Conservation (phyloP, 2,113 vertebrate genomes). For the Arothron firmamentum region DNA sequence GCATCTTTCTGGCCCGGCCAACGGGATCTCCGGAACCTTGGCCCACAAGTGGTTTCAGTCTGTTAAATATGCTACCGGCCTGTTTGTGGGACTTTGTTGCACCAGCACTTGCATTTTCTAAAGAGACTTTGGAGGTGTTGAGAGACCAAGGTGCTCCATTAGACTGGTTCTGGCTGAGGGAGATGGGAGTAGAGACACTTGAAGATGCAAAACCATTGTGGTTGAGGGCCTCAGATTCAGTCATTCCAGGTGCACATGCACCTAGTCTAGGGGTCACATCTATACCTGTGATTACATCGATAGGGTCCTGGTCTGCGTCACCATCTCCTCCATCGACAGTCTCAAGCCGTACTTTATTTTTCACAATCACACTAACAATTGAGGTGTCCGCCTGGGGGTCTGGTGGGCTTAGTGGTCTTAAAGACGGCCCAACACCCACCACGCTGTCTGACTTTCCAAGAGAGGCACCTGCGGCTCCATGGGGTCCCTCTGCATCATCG, state of each 20-base stretch:
- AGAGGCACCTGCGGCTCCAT: conserved; percentile 57
- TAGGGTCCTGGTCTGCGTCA: conserved; percentile 62
- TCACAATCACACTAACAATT: conserved; percentile 90
- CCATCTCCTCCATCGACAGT: conserved; percentile 67
- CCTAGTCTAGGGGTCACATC: conserved; percentile 63
- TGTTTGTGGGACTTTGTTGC: conserved; percentile 62
- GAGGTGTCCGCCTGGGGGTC: conserved; percentile 77
- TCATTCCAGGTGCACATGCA: conserved; percentile 60
- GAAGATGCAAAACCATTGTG: conserved; percentile 72
- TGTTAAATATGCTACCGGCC: conserved; percentile 73
- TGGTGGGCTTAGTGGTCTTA: conserved; percentile 61
- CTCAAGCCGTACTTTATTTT: conserved; percentile 87
- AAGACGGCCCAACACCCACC: conserved; percentile 67
- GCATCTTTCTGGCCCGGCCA: conserved; percentile 75
- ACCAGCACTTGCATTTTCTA: conserved; percentile 46
- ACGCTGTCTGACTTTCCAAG: conserved; percentile 59
- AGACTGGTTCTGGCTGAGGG: conserved; percentile 68
- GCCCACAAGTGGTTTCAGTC: conserved; percentile 75
- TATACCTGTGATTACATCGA: conserved; percentile 56
- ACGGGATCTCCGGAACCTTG: conserved; percentile 74
- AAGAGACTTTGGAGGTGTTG: conserved; percentile 66
- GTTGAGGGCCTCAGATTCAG: conserved; percentile 65
- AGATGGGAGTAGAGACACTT: conserved; percentile 56
- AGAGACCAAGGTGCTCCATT: conserved; percentile 75
- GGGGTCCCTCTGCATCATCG: conserved; percentile 78